Base-by-base conservation (phyloP, 2,113 vertebrate genomes). In the Gila orcuttii region DNA sequence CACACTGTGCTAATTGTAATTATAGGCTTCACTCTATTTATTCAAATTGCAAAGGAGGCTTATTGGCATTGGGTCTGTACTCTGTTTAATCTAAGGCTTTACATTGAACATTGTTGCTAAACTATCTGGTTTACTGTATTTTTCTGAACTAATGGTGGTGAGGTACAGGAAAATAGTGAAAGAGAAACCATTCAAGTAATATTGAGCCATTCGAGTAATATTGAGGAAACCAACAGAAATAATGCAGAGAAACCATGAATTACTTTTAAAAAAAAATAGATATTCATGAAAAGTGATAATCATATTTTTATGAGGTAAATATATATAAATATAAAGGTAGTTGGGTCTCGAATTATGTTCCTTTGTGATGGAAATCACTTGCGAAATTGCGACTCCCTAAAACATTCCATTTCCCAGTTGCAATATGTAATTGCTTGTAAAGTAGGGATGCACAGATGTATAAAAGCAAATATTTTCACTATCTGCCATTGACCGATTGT, bases 1-100 rank as follows among this genome's bases (percentile, higher is more conserved):
- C 94, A 93, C 92, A 94, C 93, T 93, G 93, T 91, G 94, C 93
- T 95, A 96, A 96, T 96, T 95, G 94, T 95, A 96, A 96, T 95
- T 95, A 95, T 93, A 92, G 94, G 93, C 90, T 93, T 93, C 90
- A 92, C 93, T 94, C 91, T 91, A 93, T 95, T 94, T 93, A 93
- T 95, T 94, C 90, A 93, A 95, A 94, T 94, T 93, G 93, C 92
- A 90, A 94, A 94, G 93, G 93, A 94, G 92, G 92, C 93, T 91
- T 92, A 91, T 94, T 93, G 92, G 87, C 92, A 92, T 93, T 85
- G 90, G 93, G 93, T 94, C 89, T 92, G 90, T 90, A 91, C 88
- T 94, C 93, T 92, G 90, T 88, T 91, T 94, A 91, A 93, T 93
- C 94, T 92, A 90, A 93, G 90, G 89, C 92, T 91, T 92, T 88